Evolutionary conservation across 2,797 vertebrate species (phyloP).

Genomic region (Clamator glandarius): DNA sequence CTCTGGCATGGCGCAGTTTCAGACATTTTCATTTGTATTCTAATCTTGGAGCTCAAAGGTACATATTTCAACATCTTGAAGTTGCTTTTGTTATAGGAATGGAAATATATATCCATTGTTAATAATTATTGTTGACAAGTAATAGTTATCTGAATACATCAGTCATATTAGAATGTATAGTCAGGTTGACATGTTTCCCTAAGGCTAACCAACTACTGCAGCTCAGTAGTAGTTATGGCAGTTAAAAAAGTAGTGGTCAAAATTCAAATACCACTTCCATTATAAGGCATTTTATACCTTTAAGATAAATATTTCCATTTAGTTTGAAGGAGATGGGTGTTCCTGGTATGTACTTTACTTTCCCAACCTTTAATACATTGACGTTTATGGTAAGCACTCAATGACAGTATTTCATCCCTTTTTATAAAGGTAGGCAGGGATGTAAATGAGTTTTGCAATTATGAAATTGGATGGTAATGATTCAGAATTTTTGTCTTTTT

Average conservation of each 20-base stretch:
- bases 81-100: conserved; percentile 80
- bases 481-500: conserved; percentile 60
- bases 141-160: conserved; percentile 77
- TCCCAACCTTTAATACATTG: conserved; percentile 31
- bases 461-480: conserved; percentile 54
- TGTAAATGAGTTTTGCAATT: conserved; percentile 75
- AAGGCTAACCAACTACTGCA: conserved; percentile 63
- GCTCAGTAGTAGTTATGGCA: conserved; percentile 24
- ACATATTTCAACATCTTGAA: conserved; percentile 76
- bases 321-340: conserved; percentile 46
- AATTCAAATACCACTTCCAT: conserved; percentile 62
- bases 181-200: conserved; percentile 68
- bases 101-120: conserved; percentile 81
- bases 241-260: conserved; percentile 66
- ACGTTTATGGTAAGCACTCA: conserved; percentile 55
- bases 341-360: conserved; percentile 47
- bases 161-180: conserved; percentile 75
- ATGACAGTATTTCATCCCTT: conserved; percentile 43
- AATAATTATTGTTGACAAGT: conserved; percentile 80
- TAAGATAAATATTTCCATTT: conserved; percentile 55
- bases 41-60: conserved; percentile 72
- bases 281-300: conserved; percentile 62
- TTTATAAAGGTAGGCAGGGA: conserved; percentile 66
- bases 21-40: conserved; percentile 73
- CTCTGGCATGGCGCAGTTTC: conserved; percentile 72